Conservation (phyloP, 2,888 invertebrate species). For the Tinea semifulvella region DNA sequence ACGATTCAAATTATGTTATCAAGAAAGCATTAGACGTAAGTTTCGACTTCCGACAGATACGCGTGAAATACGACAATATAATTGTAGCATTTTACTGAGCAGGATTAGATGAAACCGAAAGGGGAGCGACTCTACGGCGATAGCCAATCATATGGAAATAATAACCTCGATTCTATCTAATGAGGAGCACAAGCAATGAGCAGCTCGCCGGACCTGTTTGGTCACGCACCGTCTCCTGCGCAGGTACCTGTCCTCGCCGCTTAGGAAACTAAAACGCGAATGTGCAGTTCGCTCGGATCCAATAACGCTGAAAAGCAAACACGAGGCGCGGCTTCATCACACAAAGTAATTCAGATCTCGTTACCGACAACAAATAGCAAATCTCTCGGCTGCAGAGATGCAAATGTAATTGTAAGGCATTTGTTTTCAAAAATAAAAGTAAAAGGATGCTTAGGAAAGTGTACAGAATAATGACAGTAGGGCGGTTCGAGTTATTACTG, state of each 20-base stretch:
- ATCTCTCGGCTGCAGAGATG: slow-evolving; percentile 19
- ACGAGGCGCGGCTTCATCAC: slow-evolving; percentile 35
- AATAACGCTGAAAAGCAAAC: slow-evolving; percentile 25
- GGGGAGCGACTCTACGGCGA: slow-evolving; percentile 23
- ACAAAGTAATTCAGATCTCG: slow-evolving; percentile 12
- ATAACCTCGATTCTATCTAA: slow-evolving; percentile 26
- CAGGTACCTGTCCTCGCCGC: slow-evolving; percentile 19
- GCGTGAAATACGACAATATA: slow-evolving; percentile 1
- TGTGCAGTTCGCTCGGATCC: slow-evolving; percentile 21
- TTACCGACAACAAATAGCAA: slow-evolving; percentile 12
- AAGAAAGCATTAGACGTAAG: slow-evolving; percentile 5
- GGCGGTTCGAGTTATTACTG: slow-evolving; percentile 58
- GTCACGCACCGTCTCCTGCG: slow-evolving; percentile 24
- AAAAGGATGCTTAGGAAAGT: slow-evolving; percentile 42
- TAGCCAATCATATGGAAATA: slow-evolving; percentile 33
- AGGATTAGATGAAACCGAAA: slow-evolving; percentile 28
- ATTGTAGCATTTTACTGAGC: not conserved
- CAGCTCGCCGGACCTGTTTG: slow-evolving; percentile 30
- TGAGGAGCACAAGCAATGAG: slow-evolving; percentile 23
- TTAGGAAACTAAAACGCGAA: slow-evolving; percentile 21
- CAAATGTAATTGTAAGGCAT: slow-evolving; percentile 39
- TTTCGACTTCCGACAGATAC: slow-evolving; percentile 4
- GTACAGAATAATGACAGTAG: slow-evolving; percentile 59
- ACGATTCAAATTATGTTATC: slow-evolving; percentile 7
- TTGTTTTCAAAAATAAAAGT: slow-evolving; percentile 37